Evolutionary conservation across 2,888 invertebrate genomes (phyloP).

Genomic region (Chromoteleia sp.): DNA sequence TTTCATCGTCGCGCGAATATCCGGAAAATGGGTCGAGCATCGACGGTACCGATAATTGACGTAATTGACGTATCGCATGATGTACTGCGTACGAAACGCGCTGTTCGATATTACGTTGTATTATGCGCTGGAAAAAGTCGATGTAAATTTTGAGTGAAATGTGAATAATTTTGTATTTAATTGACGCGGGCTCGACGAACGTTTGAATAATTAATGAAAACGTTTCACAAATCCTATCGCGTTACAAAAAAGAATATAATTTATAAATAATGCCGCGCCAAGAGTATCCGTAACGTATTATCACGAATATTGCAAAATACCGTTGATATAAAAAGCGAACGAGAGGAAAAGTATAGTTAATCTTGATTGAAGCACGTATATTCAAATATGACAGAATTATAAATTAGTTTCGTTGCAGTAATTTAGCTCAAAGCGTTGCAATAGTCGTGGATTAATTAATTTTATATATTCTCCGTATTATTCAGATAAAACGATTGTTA

Average conservation of each 20-base stretch:
- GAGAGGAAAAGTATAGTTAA: slow-evolving; percentile 9
- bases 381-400: slow-evolving; percentile 51
- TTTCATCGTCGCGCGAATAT: too few species aligned
- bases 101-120: too few species aligned
- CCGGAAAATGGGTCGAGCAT: too few species aligned
- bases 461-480: slow-evolving; percentile 17
- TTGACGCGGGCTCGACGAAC: too few species aligned
- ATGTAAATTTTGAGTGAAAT: too few species aligned
- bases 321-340: background rate
- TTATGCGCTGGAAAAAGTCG: too few species aligned
- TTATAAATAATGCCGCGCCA: background rate
- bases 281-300: slow-evolving; percentile 1
- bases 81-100: too few species aligned
- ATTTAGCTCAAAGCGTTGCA: slow-evolving; percentile 25
- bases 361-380: slow-evolving; percentile 56
- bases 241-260: slow-evolving; percentile 1
- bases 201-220: background rate
- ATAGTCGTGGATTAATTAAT: slow-evolving; percentile 18
- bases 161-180: too few species aligned
- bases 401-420: slow-evolving; percentile 43
- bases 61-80: too few species aligned
- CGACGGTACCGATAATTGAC: too few species aligned
- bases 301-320: slow-evolving; percentile 15
- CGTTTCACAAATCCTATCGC: background rate
- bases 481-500: slow-evolving; percentile 4